Conservation (phyloP, 2,797 vertebrate species). For the Parauchenoglanis punctatus region DNA sequence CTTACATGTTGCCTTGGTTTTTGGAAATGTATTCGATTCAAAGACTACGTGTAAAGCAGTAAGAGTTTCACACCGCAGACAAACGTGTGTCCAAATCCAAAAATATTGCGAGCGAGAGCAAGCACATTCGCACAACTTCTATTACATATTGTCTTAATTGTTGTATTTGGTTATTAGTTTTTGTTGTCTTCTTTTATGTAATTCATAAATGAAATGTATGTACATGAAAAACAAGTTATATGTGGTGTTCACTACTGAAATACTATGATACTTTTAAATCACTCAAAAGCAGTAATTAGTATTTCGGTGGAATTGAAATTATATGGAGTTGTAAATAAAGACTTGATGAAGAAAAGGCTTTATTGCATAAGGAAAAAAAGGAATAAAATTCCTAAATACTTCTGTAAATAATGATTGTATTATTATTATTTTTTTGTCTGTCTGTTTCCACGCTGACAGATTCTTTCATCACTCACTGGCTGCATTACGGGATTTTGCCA, state of each 20-base stretch:
- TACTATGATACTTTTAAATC: neutral
- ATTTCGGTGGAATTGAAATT: neutral
- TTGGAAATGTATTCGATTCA: neutral
- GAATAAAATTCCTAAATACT: neutral
- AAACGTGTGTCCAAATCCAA: no score
- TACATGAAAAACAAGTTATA: no score
- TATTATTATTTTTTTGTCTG: neutral
- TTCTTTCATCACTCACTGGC: conserved; percentile 19
- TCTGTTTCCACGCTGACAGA: conserved; percentile 14
- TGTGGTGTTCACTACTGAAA: no score
- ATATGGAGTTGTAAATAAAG: neutral
- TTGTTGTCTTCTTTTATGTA: no score
- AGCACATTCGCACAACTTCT: no score
- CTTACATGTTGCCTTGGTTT: neutral
- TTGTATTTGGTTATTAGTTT: no score
- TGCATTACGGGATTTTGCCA: conserved; percentile 5
- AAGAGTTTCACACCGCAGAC: no score
- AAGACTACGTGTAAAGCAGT: no score
- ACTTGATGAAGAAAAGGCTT: neutral
- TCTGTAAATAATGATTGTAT: neutral
- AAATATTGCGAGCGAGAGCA: neutral
- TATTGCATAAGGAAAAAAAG: neutral
- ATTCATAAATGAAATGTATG: no score
- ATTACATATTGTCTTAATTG: no score
- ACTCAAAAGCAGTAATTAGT: neutral